Evolutionary conservation across 2,888 invertebrate genomes (phyloP).

Genomic region (Norana najaformis): DNA sequence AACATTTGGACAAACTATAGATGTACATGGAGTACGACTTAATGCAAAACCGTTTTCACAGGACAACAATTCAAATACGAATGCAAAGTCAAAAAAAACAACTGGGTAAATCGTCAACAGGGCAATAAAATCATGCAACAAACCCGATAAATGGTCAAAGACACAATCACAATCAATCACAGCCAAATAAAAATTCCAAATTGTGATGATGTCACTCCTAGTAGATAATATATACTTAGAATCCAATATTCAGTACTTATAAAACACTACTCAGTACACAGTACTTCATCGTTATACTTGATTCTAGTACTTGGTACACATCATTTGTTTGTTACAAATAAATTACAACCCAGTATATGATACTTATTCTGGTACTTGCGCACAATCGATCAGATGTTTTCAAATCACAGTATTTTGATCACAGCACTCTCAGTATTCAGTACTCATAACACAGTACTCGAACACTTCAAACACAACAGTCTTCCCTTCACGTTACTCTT

Average conservation of each 20-base stretch:
- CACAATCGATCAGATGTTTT: neutral
- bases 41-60: neutral
- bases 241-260: neutral
- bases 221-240: neutral
- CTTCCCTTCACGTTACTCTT: neutral
- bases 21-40: too few relatives aligned
- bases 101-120: neutral
- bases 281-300: neutral
- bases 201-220: neutral
- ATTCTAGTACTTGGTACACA: neutral
- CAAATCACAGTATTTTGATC: neutral
- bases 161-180: neutral
- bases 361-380: neutral
- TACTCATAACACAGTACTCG: neutral
- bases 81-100: neutral
- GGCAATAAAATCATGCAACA: neutral
- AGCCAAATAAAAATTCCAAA: neutral
- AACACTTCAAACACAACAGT: neutral
- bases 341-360: neutral
- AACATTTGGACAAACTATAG: too few relatives aligned
- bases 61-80: neutral
- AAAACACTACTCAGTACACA: neutral
- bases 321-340: too few relatives aligned
- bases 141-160: neutral
- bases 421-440: neutral